Percentiles rank a stretch among this genome's conserved stretches.
These are phyloP conservation scores for Masnerella sp. DNA, from an alignment of 2,888 invertebrate species.

Conservation along the genomic window DNA sequence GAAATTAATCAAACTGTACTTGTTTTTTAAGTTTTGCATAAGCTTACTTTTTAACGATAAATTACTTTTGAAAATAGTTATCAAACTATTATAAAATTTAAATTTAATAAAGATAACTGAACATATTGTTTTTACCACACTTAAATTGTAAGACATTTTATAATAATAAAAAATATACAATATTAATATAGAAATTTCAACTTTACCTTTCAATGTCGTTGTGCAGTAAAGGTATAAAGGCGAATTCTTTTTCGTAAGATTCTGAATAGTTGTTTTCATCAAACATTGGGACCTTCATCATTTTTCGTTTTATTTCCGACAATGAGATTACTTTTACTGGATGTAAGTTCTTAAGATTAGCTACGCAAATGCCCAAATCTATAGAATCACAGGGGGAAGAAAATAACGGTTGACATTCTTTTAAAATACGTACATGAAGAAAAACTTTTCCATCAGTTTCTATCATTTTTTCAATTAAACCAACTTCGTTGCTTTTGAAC, in stretches of 20 bases:
- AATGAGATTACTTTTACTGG: background rate
- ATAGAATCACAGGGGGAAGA: constrained; percentile 3
- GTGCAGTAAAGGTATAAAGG: constrained; percentile 1
- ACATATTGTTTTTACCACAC: too few species aligned
- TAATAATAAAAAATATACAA: too few species aligned
- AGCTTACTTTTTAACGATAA: too few species aligned
- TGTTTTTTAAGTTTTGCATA: too few species aligned
- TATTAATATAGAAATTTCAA: too few species aligned
- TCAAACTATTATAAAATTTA: too few species aligned
- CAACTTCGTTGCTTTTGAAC: constrained; percentile 3
- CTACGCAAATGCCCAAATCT: constrained; percentile 5
- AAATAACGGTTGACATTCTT: constrained; percentile 4
- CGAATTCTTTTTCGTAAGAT: background rate
- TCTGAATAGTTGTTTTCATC: background rate
- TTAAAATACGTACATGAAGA: background rate
- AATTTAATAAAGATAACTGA: too few species aligned
- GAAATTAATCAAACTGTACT: too few species aligned
- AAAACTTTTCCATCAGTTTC: background rate
- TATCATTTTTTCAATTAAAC: constrained; percentile 8
- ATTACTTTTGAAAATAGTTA: too few species aligned
- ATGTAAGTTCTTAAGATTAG: constrained; percentile 1
- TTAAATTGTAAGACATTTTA: too few species aligned
- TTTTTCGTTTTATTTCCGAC: constrained; percentile 1
- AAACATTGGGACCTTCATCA: constrained; percentile 3
- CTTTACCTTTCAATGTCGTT: background rate